Conservation (phyloP, 2,888 invertebrate genomes). For the Napeogenes sylphis region DNA sequence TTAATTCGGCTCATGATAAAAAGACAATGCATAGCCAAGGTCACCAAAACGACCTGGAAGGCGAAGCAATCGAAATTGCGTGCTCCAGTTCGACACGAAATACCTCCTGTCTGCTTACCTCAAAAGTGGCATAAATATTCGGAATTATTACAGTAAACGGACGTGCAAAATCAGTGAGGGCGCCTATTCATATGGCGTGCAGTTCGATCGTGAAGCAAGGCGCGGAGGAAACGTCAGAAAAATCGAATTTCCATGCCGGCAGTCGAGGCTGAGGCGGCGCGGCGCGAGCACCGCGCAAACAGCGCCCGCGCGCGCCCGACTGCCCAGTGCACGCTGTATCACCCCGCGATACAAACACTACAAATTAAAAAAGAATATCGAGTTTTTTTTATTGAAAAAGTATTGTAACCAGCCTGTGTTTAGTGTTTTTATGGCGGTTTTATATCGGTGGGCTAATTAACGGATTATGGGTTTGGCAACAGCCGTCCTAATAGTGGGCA, state of each 20-base stretch:
- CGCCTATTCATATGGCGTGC: constrained; percentile 66
- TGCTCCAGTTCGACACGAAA: constrained; percentile 46
- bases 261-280: constrained; percentile 74
- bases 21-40: constrained; percentile 20
- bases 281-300: constrained; percentile 66
- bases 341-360: constrained; percentile 32
- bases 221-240: constrained; percentile 77
- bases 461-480: constrained; percentile 64
- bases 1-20: constrained; percentile 6
- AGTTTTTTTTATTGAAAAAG: constrained; percentile 27
- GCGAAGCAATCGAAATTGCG: constrained; percentile 53
- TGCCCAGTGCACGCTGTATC: constrained; percentile 29
- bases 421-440: constrained; percentile 41
- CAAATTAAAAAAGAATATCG: constrained; percentile 36
- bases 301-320: constrained; percentile 65
- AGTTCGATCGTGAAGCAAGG: constrained; percentile 74
- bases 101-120: constrained; percentile 46
- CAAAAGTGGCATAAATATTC: constrained; percentile 58
- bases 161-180: constrained; percentile 72
- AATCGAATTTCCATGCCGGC: constrained; percentile 77
- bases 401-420: constrained; percentile 38
- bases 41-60: constrained; percentile 19
- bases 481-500: constrained; percentile 51
- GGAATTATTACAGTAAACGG: constrained; percentile 57
- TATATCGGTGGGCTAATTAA: constrained; percentile 59